These are phyloP conservation scores for Amiota communis DNA, from an alignment of 2,888 invertebrate genomes.

Conservation along the genomic window DNA sequence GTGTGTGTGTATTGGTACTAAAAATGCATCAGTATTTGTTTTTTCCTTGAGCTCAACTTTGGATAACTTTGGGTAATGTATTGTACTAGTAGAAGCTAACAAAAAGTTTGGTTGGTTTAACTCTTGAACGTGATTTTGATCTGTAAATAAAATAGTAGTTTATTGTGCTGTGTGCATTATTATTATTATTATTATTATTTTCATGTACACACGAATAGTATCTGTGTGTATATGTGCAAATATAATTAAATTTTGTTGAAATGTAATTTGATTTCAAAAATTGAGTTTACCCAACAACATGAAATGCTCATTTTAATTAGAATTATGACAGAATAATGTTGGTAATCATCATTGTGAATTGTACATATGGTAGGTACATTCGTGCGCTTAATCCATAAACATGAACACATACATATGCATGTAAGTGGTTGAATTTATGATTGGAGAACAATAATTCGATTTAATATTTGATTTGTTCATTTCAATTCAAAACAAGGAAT, in stretches of 20 bases:
- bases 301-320: constrained; percentile 23
- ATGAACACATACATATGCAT: too few relatives aligned
- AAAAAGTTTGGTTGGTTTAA: too few relatives aligned
- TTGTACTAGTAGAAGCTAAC: too few relatives aligned
- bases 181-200: too few relatives aligned
- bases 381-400: background rate
- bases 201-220: constrained; percentile 19
- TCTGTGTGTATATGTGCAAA: background rate
- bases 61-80: background rate
- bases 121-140: constrained; percentile 9
- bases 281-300: constrained; percentile 5
- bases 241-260: constrained; percentile 25
- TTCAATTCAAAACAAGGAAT: too few relatives aligned
- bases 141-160: constrained; percentile 12
- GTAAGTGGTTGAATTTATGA: too few relatives aligned
- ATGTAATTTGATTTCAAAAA: constrained; percentile 15
- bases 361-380: too few relatives aligned
- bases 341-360: background rate
- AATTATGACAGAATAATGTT: background rate
- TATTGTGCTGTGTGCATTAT: background rate
- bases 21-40: constrained; percentile 29
- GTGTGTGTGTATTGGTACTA: background rate
- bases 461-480: too few relatives aligned
- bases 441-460: too few relatives aligned
- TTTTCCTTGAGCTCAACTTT: constrained; percentile 26